phyloP scores from a whole-genome alignment of 2,797 vertebrate genomes.

The Crenichthys baileyi region DNA sequence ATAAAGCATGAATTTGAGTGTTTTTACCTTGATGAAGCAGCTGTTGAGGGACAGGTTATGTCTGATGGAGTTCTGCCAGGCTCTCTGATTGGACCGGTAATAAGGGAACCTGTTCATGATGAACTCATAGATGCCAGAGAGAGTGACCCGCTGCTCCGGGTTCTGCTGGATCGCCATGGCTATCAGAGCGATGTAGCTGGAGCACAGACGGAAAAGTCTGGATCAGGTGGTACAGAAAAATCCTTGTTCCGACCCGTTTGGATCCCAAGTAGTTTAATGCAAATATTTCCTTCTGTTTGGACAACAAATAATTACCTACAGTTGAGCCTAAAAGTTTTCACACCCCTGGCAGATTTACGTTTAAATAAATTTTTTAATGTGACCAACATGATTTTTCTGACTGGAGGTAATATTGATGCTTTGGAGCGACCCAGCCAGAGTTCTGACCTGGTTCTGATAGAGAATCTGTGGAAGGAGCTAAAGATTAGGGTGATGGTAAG shows the following conservation, averaged over 20 bases:
- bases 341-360: neutral
- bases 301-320: too few relatives aligned
- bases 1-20: neutral
- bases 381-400: neutral
- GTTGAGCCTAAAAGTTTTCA: too few relatives aligned
- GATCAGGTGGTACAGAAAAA: neutral
- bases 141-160: slow-evolving; percentile 91
- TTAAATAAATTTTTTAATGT: neutral
- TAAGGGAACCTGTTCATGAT: slow-evolving; percentile 98
- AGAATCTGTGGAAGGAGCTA: neutral
- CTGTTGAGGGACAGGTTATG: slow-evolving; percentile 99
- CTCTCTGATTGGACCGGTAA: slow-evolving; percentile 96
- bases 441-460: neutral
- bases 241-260: neutral
- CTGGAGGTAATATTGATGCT: neutral
- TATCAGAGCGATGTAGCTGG: slow-evolving; percentile 97
- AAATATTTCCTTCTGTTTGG: too few relatives aligned
- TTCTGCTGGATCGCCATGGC: slow-evolving; percentile 99
- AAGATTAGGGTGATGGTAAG: too few relatives aligned
- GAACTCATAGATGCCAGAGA: slow-evolving; percentile 99
- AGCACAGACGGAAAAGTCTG: slow-evolving; percentile 21
- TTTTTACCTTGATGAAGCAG: slow-evolving; percentile 95
- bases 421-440: neutral
- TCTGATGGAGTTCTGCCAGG: slow-evolving; percentile 99
- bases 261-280: neutral